phyloP scores from a whole-genome alignment of 2,113 vertebrate genomes.

The Atrichornis clamosus region DNA sequence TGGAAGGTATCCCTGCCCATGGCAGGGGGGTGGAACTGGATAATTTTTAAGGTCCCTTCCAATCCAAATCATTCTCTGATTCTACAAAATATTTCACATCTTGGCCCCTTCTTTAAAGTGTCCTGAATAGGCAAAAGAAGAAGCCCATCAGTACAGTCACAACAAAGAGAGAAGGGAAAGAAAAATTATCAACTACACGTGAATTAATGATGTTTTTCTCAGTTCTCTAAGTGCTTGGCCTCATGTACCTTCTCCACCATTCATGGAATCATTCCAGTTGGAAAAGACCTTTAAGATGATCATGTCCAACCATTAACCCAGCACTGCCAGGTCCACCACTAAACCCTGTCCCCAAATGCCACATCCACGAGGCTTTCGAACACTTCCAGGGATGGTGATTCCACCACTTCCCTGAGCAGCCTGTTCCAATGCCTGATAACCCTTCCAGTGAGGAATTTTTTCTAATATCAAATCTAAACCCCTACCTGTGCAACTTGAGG shows the following conservation, averaged over 20 bases:
- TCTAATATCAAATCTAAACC: not conserved
- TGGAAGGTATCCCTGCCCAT: not conserved
- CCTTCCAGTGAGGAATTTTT: no score
- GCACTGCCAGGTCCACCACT: not conserved
- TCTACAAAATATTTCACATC: not conserved
- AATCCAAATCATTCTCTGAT: not conserved
- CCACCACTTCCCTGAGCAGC: not conserved
- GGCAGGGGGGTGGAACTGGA: not conserved
- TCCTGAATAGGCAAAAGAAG: not conserved
- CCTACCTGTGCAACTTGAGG: not conserved
- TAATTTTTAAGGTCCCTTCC: not conserved
- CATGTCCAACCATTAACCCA: no score
- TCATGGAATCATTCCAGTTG: not conserved
- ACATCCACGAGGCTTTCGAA: not conserved
- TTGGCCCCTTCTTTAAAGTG: not conserved
- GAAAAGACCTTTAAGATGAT: not conserved
- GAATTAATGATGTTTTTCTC: not conserved
- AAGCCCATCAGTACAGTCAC: accelerated
- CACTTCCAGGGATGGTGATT: not conserved
- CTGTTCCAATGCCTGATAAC: not conserved
- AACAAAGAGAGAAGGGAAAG: not conserved
- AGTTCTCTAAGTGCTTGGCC: accelerated
- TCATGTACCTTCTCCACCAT: accelerated
- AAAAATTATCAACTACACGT: not conserved
- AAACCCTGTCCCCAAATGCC: not conserved